Percentiles rank a stretch among this genome's conserved stretches.
These are phyloP conservation scores for Nephrotoma guestfalica DNA, from an alignment of 2,888 invertebrate genomes.

Conservation along the genomic window DNA sequence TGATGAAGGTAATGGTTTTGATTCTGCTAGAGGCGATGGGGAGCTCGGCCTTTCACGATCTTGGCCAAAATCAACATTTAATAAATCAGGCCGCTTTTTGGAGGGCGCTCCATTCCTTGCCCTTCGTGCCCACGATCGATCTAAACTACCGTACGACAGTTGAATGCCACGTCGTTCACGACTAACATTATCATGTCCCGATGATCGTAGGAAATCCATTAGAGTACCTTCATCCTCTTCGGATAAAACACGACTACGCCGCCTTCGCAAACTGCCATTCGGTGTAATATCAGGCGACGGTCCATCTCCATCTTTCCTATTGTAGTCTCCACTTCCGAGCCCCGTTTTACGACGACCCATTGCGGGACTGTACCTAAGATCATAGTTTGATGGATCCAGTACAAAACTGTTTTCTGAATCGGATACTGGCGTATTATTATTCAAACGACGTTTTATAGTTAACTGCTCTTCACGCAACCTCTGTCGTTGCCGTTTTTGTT, in stretches of 20 bases:
- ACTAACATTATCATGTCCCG: constrained; percentile 54
- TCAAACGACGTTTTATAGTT: constrained; percentile 43
- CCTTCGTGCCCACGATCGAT: constrained; percentile 79
- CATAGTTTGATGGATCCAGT: constrained; percentile 63
- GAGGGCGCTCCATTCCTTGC: constrained; percentile 50
- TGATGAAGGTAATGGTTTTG: constrained; percentile 35
- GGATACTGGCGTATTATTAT: constrained; percentile 54
- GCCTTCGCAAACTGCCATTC: constrained; percentile 69
- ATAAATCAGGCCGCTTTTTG: constrained; percentile 63
- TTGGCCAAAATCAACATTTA: constrained; percentile 54
- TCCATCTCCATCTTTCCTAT: constrained; percentile 23
- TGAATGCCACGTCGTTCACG: constrained; percentile 53
- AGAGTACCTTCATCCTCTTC: constrained; percentile 72
- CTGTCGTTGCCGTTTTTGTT: constrained; percentile 65
- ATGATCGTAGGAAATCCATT: constrained; percentile 70
- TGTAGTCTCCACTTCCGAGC: constrained; percentile 41
- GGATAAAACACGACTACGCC: constrained; percentile 65
- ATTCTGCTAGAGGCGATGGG: constrained; percentile 46
- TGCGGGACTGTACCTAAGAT: constrained; percentile 56
- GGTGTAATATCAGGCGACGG: constrained; percentile 62
- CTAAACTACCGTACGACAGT: constrained; percentile 60
- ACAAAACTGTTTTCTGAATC: constrained; percentile 56
- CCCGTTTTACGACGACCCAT: constrained; percentile 50
- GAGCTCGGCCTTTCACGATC: constrained; percentile 60
- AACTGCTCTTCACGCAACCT: constrained; percentile 60